Conservation (phyloP, 2,113 vertebrate species). For the Platysternon megacephalum region DNA sequence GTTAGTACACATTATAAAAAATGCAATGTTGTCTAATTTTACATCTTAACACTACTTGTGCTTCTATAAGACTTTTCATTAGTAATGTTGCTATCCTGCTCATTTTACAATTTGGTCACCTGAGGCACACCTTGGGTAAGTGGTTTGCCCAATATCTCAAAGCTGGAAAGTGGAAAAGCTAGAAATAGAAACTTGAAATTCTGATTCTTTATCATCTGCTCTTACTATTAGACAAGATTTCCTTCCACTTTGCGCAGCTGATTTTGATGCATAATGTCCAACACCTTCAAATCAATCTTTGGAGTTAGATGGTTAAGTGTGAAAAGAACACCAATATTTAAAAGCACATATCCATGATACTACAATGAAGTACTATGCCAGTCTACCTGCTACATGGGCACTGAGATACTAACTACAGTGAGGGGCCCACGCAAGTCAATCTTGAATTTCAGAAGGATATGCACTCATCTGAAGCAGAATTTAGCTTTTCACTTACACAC, state of each 20-base stretch:
- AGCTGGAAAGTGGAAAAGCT: slow-evolving; percentile 4
- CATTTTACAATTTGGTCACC: not conserved
- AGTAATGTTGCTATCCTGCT: not conserved
- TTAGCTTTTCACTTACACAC: slow-evolving; percentile 7
- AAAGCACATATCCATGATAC: slow-evolving; percentile 2
- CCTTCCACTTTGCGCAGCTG: not conserved
- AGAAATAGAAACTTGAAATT: slow-evolving; percentile 13
- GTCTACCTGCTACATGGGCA: not conserved
- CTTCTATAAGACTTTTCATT: not conserved
- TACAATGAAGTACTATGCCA: not conserved
- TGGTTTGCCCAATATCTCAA: rapidly evolving
- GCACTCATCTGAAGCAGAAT: not conserved
- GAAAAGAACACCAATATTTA: not conserved
- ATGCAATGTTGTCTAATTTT: not conserved
- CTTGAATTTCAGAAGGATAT: not conserved
- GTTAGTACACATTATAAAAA: not conserved
- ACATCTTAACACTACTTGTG: not conserved
- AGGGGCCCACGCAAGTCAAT: not conserved
- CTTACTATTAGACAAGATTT: slow-evolving; percentile 37
- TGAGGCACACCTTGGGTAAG: not conserved
- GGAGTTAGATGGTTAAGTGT: slow-evolving; percentile 36
- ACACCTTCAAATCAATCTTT: slow-evolving; percentile 29
- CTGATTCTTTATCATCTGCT: slow-evolving; percentile 25
- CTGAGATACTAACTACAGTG: not conserved
- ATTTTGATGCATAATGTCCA: not conserved